These are phyloP conservation scores for Anoplius nigerrimus DNA, from an alignment of 2,888 invertebrate species.

Conservation along the genomic window DNA sequence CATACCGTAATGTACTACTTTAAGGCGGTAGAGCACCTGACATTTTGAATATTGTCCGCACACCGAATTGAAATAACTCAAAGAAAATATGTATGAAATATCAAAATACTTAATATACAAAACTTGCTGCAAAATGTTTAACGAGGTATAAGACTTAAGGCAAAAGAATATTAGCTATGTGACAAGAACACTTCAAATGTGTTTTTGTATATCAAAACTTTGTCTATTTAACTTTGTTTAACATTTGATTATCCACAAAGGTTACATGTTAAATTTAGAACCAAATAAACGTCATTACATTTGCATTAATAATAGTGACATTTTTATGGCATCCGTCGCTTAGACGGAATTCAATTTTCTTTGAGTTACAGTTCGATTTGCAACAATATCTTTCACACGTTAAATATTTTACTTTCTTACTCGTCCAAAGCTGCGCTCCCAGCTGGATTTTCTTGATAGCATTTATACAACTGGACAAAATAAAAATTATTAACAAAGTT, in stretches of 20 bases:
- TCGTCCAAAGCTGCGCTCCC: conserved; percentile 58
- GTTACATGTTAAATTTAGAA: too few species aligned
- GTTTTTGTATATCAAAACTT: too few species aligned
- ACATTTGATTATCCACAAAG: too few species aligned
- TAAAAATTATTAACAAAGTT: conserved; percentile 51
- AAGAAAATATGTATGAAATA: conserved; percentile 41
- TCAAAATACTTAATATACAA: background rate
- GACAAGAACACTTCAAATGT: too few species aligned
- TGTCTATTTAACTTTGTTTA: too few species aligned
- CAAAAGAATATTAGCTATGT: too few species aligned
- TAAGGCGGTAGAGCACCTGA: conserved; percentile 58
- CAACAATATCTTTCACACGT: conserved; percentile 33
- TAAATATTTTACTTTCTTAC: conserved; percentile 47
- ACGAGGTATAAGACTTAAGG: too few species aligned
- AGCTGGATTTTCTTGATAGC: conserved; percentile 42
- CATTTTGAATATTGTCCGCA: conserved; percentile 39
- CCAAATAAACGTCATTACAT: background rate
- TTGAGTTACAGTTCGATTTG: conserved; percentile 45
- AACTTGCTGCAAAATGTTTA: background rate
- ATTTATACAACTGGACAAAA: conserved; percentile 51
- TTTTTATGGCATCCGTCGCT: too few species aligned
- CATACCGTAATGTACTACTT: conserved; percentile 42
- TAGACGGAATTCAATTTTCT: conserved; percentile 43
- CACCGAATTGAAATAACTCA: conserved; percentile 33
- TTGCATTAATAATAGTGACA: background rate